Evolutionary conservation across 2,888 invertebrate species (phyloP).

Genomic region (Antheraea assamensis): DNA sequence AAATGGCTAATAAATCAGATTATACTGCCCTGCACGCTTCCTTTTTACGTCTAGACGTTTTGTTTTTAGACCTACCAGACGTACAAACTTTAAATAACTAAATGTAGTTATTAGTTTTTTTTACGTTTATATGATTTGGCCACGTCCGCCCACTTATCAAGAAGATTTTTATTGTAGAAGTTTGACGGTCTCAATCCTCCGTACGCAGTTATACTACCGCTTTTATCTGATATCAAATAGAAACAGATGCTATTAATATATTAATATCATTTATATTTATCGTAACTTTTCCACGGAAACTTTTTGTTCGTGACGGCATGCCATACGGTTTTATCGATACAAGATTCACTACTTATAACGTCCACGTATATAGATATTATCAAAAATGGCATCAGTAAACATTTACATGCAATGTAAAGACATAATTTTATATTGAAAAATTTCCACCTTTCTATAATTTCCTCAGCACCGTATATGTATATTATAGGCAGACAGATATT

Average conservation of each 20-base stretch:
- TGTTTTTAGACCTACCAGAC: slow-evolving; percentile 13
- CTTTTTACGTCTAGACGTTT: slow-evolving; percentile 16
- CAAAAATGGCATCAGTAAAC: slow-evolving; percentile 7
- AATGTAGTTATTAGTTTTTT: slow-evolving; percentile 7
- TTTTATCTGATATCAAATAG: background rate
- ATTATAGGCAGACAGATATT: background rate
- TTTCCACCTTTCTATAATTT: slow-evolving; percentile 3
- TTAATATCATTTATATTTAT: background rate
- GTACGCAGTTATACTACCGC: background rate
- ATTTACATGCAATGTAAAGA: slow-evolving; percentile 3
- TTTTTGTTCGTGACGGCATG: background rate
- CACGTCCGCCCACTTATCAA: slow-evolving; percentile 1
- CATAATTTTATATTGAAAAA: background rate
- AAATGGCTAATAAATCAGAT: slow-evolving; percentile 31
- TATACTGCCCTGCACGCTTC: slow-evolving; percentile 24
- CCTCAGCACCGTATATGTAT: background rate
- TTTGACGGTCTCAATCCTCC: background rate
- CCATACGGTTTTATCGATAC: background rate
- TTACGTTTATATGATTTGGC: background rate
- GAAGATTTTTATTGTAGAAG: background rate
- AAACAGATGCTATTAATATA: background rate
- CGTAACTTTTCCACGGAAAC: background rate
- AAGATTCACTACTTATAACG: background rate
- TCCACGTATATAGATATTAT: background rate
- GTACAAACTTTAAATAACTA: slow-evolving; percentile 10